Evolutionary conservation across 2,888 invertebrate species (phyloP).

Genomic region (Cerastoderma edule): DNA sequence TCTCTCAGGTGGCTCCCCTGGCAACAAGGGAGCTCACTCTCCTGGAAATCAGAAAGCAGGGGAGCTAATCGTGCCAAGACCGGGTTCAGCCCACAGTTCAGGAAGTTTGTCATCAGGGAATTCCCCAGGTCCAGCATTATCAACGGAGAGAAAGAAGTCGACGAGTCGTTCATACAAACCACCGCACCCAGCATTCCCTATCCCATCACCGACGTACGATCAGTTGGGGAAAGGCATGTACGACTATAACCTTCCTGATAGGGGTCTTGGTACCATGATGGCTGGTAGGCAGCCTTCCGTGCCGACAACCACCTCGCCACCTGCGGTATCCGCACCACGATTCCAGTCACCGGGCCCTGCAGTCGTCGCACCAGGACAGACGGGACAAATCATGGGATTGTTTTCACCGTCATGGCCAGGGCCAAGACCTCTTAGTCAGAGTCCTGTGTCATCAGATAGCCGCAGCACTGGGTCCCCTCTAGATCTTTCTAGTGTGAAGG

Average conservation of each 20-base stretch:
- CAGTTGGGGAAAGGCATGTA: slow-evolving; percentile 68
- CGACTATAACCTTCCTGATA: slow-evolving; percentile 77
- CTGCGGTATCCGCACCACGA: slow-evolving; percentile 45
- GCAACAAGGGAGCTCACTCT: slow-evolving; percentile 24
- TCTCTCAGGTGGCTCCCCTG: slow-evolving; percentile 21
- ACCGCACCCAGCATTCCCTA: slow-evolving; percentile 61
- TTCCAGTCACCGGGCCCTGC: slow-evolving; percentile 52
- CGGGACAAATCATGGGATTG: slow-evolving; percentile 39
- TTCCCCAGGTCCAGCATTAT: slow-evolving; percentile 28
- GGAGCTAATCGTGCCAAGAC: slow-evolving; percentile 34
- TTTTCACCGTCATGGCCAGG: slow-evolving; percentile 44
- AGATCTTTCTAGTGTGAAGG: slow-evolving; percentile 71
- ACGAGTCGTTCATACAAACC: slow-evolving; percentile 35
- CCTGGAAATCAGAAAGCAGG: slow-evolving; percentile 29
- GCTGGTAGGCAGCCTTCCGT: slow-evolving; percentile 42
- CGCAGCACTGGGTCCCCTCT: slow-evolving; percentile 67
- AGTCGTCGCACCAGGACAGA: slow-evolving; percentile 25
- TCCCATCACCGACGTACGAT: slow-evolving; percentile 53
- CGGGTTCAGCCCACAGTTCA: slow-evolving; percentile 37
- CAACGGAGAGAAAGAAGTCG: slow-evolving; percentile 33
- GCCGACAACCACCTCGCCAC: slow-evolving; percentile 56
- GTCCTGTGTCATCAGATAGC: slow-evolving; percentile 60
- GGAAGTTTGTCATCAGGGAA: slow-evolving; percentile 33
- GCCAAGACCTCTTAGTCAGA: slow-evolving; percentile 36
- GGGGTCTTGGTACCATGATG: slow-evolving; percentile 68